Evolutionary conservation across 2,888 invertebrate species (phyloP).

Genomic region (Melinaea menophilus): DNA sequence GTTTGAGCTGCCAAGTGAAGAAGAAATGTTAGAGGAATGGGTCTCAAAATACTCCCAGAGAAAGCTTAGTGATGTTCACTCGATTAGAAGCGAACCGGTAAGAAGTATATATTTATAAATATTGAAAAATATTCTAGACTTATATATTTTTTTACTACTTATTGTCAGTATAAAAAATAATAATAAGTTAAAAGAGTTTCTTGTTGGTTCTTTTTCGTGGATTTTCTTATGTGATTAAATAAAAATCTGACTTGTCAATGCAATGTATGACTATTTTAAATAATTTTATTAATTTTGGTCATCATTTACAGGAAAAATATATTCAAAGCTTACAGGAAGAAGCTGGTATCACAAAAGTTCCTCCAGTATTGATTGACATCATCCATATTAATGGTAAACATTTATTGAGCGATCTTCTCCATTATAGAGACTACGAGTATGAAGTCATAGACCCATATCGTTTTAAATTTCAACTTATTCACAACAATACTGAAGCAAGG

Average conservation of each 20-base stretch:
- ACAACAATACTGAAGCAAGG: too few species aligned
- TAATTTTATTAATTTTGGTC: too few species aligned
- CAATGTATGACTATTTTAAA: too few species aligned
- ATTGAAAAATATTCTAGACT: neutral
- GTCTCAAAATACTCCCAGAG: constrained; percentile 38
- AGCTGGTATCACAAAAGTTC: constrained; percentile 51
- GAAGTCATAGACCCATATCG: constrained; percentile 45
- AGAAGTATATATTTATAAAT: neutral
- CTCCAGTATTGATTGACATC: constrained; percentile 56
- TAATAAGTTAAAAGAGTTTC: too few species aligned
- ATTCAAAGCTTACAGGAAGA: constrained; percentile 47
- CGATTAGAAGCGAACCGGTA: neutral
- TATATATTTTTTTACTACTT: too few species aligned
- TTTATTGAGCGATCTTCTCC: constrained; percentile 60
- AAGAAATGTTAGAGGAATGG: constrained; percentile 80
- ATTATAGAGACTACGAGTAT: constrained; percentile 66
- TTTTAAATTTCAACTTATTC: too few species aligned
- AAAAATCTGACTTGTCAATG: too few species aligned
- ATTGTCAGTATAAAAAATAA: too few species aligned
- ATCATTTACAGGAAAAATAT: constrained; percentile 1
- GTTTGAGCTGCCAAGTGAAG: constrained; percentile 78
- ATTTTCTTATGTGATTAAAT: too few species aligned
- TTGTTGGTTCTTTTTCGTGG: too few species aligned
- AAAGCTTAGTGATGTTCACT: neutral
- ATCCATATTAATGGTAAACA: constrained; percentile 60